Evolutionary conservation across 2,797 vertebrate genomes (phyloP).

Genomic region (Pangasius macronema): DNA sequence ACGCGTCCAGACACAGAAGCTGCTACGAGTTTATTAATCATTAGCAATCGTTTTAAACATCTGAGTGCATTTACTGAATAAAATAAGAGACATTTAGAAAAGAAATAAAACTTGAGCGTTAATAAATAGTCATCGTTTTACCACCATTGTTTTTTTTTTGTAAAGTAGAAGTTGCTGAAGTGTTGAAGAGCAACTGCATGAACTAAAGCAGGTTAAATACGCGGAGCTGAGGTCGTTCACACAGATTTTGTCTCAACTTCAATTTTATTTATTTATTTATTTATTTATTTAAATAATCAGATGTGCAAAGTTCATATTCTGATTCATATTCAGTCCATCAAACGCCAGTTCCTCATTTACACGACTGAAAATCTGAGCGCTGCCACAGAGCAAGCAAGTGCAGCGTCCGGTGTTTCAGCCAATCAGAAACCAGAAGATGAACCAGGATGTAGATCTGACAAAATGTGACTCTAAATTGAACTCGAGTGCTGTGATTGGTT

Average conservation of each 20-base stretch:
- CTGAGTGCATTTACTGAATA: neutral
- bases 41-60: neutral
- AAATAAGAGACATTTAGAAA: neutral
- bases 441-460: neutral
- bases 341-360: neutral
- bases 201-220: neutral
- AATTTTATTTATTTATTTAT: too few species aligned
- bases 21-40: neutral
- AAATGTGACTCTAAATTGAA: neutral
- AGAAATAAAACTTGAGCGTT: too few species aligned
- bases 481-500: neutral
- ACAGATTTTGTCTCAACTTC: neutral
- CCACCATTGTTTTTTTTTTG: neutral
- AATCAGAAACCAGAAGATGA: neutral
- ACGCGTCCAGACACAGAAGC: neutral
- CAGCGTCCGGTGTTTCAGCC: neutral
- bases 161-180: neutral
- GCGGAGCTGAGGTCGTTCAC: neutral
- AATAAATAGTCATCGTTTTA: neutral
- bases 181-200: neutral
- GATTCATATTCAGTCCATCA: neutral
- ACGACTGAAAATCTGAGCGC: neutral
- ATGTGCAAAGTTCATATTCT: neutral
- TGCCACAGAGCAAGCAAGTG: neutral
- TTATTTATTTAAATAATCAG: neutral